phyloP scores from a whole-genome alignment of 2,113 vertebrate species.

The Channa argus region DNA sequence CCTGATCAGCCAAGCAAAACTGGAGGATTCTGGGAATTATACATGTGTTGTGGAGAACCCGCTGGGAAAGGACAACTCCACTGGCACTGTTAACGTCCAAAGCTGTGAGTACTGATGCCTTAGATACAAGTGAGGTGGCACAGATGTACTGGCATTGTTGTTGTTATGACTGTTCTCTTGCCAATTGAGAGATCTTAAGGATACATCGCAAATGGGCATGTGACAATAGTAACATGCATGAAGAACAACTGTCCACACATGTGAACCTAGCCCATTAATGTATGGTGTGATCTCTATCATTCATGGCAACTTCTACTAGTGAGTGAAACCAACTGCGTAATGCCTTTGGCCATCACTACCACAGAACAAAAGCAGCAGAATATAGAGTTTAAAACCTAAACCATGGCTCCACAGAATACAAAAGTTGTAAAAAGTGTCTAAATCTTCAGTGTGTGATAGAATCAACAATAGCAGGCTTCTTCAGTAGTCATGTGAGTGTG shows the following conservation, averaged over 20 bases:
- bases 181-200: slow-evolving; percentile 67
- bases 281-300: slow-evolving; percentile 19
- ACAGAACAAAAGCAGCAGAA: slow-evolving; percentile 14
- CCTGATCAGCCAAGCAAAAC: slow-evolving; percentile 93
- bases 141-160: slow-evolving; percentile 57
- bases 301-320: slow-evolving; percentile 6
- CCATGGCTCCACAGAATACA: slow-evolving; percentile 28
- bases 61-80: slow-evolving; percentile 90
- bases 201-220: slow-evolving; percentile 64
- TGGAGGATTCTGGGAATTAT: slow-evolving; percentile 96
- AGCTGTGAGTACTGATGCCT: slow-evolving; percentile 89
- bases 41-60: slow-evolving; percentile 95
- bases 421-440: slow-evolving; percentile 21
- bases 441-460: slow-evolving; percentile 20
- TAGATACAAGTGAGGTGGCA: slow-evolving; percentile 45
- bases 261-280: slow-evolving; percentile 40
- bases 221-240: slow-evolving; percentile 62
- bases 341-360: slow-evolving; percentile 15
- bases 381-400: slow-evolving; percentile 32
- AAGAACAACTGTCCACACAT: slow-evolving; percentile 75
- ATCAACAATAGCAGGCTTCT: slow-evolving; percentile 21
- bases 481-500: slow-evolving; percentile 30
- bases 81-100: slow-evolving; percentile 93
- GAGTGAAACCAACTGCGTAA: slow-evolving; percentile 1
- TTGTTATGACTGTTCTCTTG: slow-evolving; percentile 60